Evolutionary conservation across 2,888 invertebrate genomes (phyloP).

Genomic region (Latheticus oryzae): DNA sequence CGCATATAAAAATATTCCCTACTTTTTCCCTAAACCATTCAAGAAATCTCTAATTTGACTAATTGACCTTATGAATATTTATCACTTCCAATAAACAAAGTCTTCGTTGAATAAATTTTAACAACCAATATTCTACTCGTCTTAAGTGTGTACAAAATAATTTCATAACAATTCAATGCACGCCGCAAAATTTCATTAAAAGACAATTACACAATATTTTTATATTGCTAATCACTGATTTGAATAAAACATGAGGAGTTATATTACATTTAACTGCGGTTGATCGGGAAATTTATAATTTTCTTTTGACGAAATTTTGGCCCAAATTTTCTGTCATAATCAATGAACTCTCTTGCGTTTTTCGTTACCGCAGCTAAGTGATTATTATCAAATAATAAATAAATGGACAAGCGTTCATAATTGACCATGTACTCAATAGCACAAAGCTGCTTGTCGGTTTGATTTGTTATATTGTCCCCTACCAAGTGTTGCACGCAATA

Average conservation of each 20-base stretch:
- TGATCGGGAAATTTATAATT: too few relatives aligned
- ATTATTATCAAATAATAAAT: conserved; percentile 38
- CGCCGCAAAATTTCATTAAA: conserved; percentile 25
- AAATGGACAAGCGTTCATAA: conserved; percentile 38
- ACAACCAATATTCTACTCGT: background rate
- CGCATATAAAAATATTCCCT: too few relatives aligned
- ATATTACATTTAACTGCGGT: too few relatives aligned
- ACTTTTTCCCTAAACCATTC: too few relatives aligned
- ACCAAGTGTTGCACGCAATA: conserved; percentile 27
- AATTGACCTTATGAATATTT: conserved; percentile 16
- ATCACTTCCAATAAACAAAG: conserved; percentile 9
- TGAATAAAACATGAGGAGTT: conserved; percentile 36
- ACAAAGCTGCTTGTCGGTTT: conserved; percentile 14
- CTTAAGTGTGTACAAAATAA: conserved; percentile 19
- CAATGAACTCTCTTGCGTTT: conserved; percentile 27
- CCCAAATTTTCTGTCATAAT: conserved; percentile 23
- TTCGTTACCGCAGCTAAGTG: conserved; percentile 21
- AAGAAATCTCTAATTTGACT: conserved; percentile 7
- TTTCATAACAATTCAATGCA: conserved; percentile 25
- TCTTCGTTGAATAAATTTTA: conserved; percentile 9
- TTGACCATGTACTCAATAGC: conserved; percentile 38
- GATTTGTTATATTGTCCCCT: conserved; percentile 16
- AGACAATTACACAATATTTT: conserved; percentile 33
- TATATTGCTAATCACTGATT: conserved; percentile 26
- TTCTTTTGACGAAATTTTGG: too few relatives aligned